Evolutionary conservation across 2,797 vertebrate species (phyloP).

Genomic region (Centroberyx gerrardi): DNA sequence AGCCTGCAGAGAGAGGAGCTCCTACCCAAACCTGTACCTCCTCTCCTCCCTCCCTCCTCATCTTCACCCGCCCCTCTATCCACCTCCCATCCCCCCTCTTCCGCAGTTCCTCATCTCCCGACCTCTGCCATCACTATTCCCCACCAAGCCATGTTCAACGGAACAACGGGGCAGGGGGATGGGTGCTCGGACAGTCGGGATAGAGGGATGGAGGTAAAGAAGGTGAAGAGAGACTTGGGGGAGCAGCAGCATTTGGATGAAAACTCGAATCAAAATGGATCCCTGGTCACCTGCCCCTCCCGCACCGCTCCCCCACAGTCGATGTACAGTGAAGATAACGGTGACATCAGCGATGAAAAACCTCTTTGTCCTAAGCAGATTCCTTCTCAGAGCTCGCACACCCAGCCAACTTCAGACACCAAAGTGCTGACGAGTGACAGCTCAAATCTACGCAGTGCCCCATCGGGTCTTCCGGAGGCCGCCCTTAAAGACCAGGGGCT

Average conservation of each 20-base stretch:
- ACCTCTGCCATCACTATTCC: slow-evolving; percentile 67
- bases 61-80: slow-evolving; percentile 50
- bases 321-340: slow-evolving; percentile 54
- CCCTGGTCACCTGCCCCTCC: slow-evolving; percentile 53
- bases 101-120: slow-evolving; percentile 50
- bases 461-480: slow-evolving; percentile 68
- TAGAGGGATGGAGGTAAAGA: slow-evolving; percentile 88
- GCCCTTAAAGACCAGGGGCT: slow-evolving; percentile 38
- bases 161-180: slow-evolving; percentile 71
- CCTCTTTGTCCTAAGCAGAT: slow-evolving; percentile 44
- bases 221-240: slow-evolving; percentile 89
- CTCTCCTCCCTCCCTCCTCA: slow-evolving; percentile 60
- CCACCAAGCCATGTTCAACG: slow-evolving; percentile 85
- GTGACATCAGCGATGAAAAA: slow-evolving; percentile 54
- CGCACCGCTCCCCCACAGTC: slow-evolving; percentile 49
- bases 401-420: slow-evolving; percentile 44
- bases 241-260: slow-evolving; percentile 72
- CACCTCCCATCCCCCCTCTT: slow-evolving; percentile 42
- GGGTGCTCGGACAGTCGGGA: slow-evolving; percentile 76
- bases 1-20: slow-evolving; percentile 86
- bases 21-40: slow-evolving; percentile 73
- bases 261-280: slow-evolving; percentile 81
- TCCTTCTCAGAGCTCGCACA: slow-evolving; percentile 52
- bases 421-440: slow-evolving; percentile 48
- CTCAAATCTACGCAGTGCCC: slow-evolving; percentile 32